Evolutionary conservation across 2,888 invertebrate species (phyloP), one percentile per base, ranked within the genome.

Genomic region (Drosophila nigricruria): DNA sequence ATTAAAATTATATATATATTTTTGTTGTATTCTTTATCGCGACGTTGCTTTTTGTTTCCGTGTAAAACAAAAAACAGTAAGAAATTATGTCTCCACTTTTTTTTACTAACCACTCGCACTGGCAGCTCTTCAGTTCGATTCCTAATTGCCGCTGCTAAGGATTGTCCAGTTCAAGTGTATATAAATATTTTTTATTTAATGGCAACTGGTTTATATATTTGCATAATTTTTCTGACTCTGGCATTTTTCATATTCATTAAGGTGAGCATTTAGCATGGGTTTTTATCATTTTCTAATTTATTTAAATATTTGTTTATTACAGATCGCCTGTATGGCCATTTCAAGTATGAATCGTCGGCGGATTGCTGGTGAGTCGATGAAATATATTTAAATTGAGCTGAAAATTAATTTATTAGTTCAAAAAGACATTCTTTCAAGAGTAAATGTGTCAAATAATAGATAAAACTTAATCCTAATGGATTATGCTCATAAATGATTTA

Each of bases 21-120:
- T 25, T 9, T 32, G 20, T 5, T 60, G 43, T 60, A 18, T 20
- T 32, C 50, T 62, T 79, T 81, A 81, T 83, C 81, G 34, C 62
- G 42, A 25, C 25, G 5, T 52, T n/a, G 10, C 20, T 34, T 43
- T 73, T 42, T 64, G 34, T 47, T 73, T 66, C 70, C 76, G 64
- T 42, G 62, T 27, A 47, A 20, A 25, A 23, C 23, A 36, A 23
- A n/a, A 10, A 20, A 4, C 8, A 8, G 8, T 14, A 34, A 38
- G 12, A 36, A 49, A 23, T 34, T 12, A 18, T n/a, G 16, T 14
- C 10, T 27, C 23, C 32, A 5, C n/a, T 18, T 59, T 45, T 59
- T 73, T 47, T 32, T 27, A 47, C 16, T n/a, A 27, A 2, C 25
- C 38, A 9, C 14, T 45, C 25, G 16, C 18, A 8, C 16, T 25